These are phyloP conservation scores for Troilus luridus DNA, from an alignment of 2,888 invertebrate genomes.

Conservation along the genomic window DNA sequence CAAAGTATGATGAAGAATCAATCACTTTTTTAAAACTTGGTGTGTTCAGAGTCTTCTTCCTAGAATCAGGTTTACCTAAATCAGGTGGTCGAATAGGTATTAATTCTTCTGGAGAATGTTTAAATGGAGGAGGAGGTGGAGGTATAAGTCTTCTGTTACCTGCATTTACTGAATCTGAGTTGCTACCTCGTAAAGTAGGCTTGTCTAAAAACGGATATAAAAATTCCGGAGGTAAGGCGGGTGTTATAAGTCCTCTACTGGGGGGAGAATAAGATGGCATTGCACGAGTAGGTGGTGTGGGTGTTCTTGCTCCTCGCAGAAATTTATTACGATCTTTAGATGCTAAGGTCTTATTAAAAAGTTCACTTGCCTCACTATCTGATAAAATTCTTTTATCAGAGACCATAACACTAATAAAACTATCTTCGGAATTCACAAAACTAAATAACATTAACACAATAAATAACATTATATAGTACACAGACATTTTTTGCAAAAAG, in stretches of 20 bases:
- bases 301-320: slow-evolving; percentile 76
- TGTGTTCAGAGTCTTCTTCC: slow-evolving; percentile 83
- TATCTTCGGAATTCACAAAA: slow-evolving; percentile 61
- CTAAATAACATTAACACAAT: slow-evolving; percentile 58
- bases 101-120: slow-evolving; percentile 78
- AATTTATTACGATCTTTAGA: slow-evolving; percentile 65
- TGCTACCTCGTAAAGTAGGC: slow-evolving; percentile 84
- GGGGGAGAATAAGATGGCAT: slow-evolving; percentile 86
- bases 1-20: slow-evolving; percentile 66
- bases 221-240: slow-evolving; percentile 87
- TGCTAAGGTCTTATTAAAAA: slow-evolving; percentile 66
- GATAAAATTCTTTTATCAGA: slow-evolving; percentile 64
- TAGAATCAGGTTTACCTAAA: slow-evolving; percentile 71
- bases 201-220: slow-evolving; percentile 91
- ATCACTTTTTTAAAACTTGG: slow-evolving; percentile 76
- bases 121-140: slow-evolving; percentile 80
- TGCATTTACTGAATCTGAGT: slow-evolving; percentile 74
- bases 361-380: slow-evolving; percentile 65
- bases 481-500: slow-evolving; percentile 49
- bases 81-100: slow-evolving; percentile 85
- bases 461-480: slow-evolving; percentile 54
- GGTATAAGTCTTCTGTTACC: slow-evolving; percentile 84
- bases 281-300: slow-evolving; percentile 68
- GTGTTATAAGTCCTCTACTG: slow-evolving; percentile 82
- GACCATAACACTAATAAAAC: slow-evolving; percentile 62